A percentile compares a stretch with the other conserved stretches of the same genome.
phyloP scores from a whole-genome alignment of 35 echinoderm and acorn worm genomes.

The Eucidaris tribuloides region DNA sequence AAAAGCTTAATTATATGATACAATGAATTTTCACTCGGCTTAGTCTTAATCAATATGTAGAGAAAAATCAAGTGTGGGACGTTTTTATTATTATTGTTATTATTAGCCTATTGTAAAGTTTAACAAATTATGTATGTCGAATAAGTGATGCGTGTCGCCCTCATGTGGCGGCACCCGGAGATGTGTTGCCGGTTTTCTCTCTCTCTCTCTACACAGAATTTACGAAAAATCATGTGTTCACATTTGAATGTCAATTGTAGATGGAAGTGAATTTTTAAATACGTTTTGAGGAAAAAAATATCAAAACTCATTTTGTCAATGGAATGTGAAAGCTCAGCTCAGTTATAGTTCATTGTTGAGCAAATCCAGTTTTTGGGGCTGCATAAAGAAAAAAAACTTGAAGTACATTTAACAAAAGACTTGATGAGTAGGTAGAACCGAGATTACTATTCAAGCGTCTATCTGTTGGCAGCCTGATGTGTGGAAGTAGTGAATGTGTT shows the following conservation, averaged over 20 bases:
- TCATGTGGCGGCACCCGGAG: neutral
- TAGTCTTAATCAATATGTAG: too few species aligned
- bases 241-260: constrained; percentile 10
- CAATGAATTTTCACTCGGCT: too few species aligned
- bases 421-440: constrained; percentile 20
- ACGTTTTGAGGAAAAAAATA: neutral
- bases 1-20: too few species aligned
- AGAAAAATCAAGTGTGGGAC: constrained; percentile 32
- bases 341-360: neutral
- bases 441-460: constrained; percentile 37
- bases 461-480: constrained; percentile 33
- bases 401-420: neutral
- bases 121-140: constrained; percentile 30
- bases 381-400: neutral
- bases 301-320: neutral
- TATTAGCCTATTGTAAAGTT: constrained; percentile 37
- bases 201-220: constrained; percentile 30
- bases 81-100: constrained; percentile 37
- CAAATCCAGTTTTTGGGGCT: neutral
- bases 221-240: constrained; percentile 12
- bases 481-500: constrained; percentile 38
- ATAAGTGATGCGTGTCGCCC: constrained; percentile 18
- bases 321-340: neutral
- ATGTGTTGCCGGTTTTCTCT: neutral
- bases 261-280: constrained; percentile 3